Evolutionary conservation across 2,888 invertebrate genomes (phyloP).

Genomic region (Athalia cordata): DNA sequence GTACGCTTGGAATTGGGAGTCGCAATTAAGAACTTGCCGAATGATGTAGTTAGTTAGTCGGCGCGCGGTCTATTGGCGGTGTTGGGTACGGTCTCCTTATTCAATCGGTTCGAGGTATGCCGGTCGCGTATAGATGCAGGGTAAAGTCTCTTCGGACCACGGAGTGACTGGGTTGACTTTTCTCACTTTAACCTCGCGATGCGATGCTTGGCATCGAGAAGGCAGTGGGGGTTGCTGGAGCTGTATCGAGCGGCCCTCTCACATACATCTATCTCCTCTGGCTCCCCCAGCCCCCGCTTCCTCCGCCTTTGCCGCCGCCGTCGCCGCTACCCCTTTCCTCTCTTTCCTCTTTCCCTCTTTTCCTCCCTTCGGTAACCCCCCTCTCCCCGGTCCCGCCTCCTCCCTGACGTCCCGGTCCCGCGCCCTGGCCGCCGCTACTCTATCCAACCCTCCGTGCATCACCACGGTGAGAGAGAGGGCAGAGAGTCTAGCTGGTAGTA

Average conservation of each 20-base stretch:
- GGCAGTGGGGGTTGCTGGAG: constrained; percentile 67
- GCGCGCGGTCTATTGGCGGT: background rate
- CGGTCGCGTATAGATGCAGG: constrained; percentile 16
- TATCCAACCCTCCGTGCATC: constrained; percentile 55
- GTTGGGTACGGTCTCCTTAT: background rate
- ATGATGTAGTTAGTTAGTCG: constrained; percentile 8
- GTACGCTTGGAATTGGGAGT: background rate
- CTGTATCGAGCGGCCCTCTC: constrained; percentile 74
- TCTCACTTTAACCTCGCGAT: constrained; percentile 73
- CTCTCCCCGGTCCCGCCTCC: constrained; percentile 55
- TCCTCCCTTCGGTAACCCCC: constrained; percentile 53
- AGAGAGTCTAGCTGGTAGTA: constrained; percentile 36
- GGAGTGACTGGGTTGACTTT: constrained; percentile 72
- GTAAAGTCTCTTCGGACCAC: constrained; percentile 50
- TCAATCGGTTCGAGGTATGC: constrained; percentile 5
- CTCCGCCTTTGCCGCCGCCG: constrained; percentile 40
- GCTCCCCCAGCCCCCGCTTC: constrained; percentile 60
- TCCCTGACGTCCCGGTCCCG: constrained; percentile 51
- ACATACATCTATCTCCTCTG: constrained; percentile 73
- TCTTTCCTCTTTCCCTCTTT: constrained; percentile 60
- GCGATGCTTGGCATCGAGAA: constrained; percentile 70
- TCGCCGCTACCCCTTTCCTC: constrained; percentile 48
- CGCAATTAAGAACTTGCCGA: constrained; percentile 24
- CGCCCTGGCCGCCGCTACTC: constrained; percentile 54
- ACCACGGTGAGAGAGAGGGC: constrained; percentile 7